A percentile compares a stretch with the other conserved stretches of the same genome.
These are phyloP conservation scores for Tetrax tetrax DNA, from an alignment of 2,113 vertebrate species.

Conservation along the genomic window DNA sequence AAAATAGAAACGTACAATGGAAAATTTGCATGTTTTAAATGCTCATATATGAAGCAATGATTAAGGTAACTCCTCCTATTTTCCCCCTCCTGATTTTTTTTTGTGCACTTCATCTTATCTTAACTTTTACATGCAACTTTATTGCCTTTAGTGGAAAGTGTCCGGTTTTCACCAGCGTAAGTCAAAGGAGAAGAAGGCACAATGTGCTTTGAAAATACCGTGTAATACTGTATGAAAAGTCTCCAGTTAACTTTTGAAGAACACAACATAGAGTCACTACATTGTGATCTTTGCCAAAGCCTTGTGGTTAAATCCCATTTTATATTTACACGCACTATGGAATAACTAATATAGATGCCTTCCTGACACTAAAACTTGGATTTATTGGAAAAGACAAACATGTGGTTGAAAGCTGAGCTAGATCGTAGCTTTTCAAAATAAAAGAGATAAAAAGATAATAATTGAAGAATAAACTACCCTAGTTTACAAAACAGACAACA, in stretches of 20 bases:
- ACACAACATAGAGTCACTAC: neutral
- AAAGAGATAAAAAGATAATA: neutral
- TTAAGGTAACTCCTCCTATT: neutral
- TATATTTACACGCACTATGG: neutral
- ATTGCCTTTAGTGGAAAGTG: neutral
- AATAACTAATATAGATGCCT: constrained; percentile 11
- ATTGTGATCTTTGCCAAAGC: neutral
- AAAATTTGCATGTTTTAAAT: neutral
- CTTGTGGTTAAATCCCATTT: constrained; percentile 30
- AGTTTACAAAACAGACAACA: neutral
- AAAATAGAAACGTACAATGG: neutral
- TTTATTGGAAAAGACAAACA: constrained; percentile 32
- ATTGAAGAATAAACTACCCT: neutral
- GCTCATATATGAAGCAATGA: neutral
- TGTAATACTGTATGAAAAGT: neutral
- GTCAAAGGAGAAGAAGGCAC: neutral
- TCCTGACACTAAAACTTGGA: constrained; percentile 18
- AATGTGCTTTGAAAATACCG: neutral
- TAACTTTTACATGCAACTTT: neutral
- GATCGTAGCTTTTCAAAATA: constrained; percentile 2
- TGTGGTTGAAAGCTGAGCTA: constrained; percentile 9
- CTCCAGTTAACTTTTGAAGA: constrained; percentile 13
- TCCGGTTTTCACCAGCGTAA: neutral
- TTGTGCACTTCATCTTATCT: neutral
- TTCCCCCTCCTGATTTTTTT: neutral